Evolutionary conservation across 2,888 invertebrate species (phyloP), one percentile per base, ranked within the genome.

Genomic region (Operophtera brumata): DNA sequence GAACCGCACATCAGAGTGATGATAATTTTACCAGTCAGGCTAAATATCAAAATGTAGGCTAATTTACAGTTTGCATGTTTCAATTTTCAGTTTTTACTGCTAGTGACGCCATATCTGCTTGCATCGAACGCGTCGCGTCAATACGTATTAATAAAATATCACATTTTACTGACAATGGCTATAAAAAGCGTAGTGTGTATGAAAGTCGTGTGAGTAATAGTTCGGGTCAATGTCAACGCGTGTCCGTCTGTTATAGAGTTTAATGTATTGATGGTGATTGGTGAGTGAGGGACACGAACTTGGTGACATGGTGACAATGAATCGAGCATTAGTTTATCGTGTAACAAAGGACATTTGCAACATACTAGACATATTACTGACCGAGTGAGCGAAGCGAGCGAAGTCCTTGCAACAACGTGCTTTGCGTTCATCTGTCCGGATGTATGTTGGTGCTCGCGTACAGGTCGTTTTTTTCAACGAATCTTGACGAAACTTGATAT

Each of bases 171-270:
- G 53, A 47, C 47, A 53, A 42, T 45, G 47, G 47, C 42, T 44
- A 54, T 54, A 54, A 54, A 47, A 54, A 39, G 39, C 34, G 6
- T 43, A 13, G 20, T 6, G 14, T 42, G 12, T 30, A 13, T 42
- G 34, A 52, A 14, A 36, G 40, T 47, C 53, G 47, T 53, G 47
- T 47, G 26, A 37, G 37, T 52, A 47, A 52, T 43, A 47, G 47
- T 11, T 43, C 11, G 6, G 65, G 63, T 67, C 66, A 65, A 68
- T 66, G 66, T 63, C 63, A 60, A 20, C 30, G 49, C 37, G 54
- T 60, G 63, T 53, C 57, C 58, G 57, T 36, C 12, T 54, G 48
- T 53, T 47, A 12, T 34, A 6, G 34, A 34, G 26, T 46, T 12
- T 30, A 34, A 42, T 52, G 35, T 32, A 13, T n/a, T 30, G 48